Conservation (phyloP, 2,797 vertebrate species). For the Trachops cirrhosus region DNA sequence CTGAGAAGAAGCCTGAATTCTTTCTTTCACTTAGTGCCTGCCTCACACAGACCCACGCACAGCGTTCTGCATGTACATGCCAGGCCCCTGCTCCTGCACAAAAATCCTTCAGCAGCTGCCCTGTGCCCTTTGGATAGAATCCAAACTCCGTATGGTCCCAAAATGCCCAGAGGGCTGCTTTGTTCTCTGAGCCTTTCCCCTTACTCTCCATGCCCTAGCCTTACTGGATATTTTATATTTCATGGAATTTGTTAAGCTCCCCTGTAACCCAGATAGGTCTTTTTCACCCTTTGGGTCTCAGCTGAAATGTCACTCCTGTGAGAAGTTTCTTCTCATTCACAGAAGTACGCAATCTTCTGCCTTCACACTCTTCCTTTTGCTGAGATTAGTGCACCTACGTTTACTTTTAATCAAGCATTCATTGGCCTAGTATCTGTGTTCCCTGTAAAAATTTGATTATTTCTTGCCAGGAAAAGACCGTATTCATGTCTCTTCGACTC, state of each 20-base stretch:
- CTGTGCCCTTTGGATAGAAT: not conserved
- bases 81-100: not conserved
- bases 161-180: not conserved
- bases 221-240: not conserved
- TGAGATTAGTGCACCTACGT: not conserved
- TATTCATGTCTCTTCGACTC: not conserved
- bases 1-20: conserved; percentile 9
- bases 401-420: not conserved
- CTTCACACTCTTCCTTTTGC: not conserved
- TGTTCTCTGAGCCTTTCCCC: not conserved
- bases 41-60: not conserved
- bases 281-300: not conserved
- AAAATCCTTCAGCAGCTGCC: not conserved
- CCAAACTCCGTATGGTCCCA: not conserved
- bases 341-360: not conserved
- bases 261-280: not conserved
- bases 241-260: not conserved
- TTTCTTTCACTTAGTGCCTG: not conserved
- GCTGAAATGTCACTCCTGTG: not conserved
- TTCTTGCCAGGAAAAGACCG: not conserved
- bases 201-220: not conserved
- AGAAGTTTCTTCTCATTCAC: not conserved
- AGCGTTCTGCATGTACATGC: not conserved
- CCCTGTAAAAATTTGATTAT: not conserved
- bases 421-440: not conserved